These are phyloP conservation scores for Rhinopithecus roxellana DNA, from an alignment of 2,113 vertebrate species.

Conservation along the genomic window DNA sequence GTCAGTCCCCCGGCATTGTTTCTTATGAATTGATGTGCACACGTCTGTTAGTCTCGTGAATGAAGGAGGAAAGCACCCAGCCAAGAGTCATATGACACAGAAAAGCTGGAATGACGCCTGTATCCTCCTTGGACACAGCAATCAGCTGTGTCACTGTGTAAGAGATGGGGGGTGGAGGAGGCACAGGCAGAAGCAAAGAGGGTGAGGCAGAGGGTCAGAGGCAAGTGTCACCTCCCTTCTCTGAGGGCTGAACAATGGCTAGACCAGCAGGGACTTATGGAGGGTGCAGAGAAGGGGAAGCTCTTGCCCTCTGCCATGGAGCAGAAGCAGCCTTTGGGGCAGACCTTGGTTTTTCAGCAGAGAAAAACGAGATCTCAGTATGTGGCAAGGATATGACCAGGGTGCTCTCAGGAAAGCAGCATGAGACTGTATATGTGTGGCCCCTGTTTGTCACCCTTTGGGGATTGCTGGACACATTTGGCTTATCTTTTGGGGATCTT, in stretches of 20 bases:
- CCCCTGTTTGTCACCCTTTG: rapidly evolving
- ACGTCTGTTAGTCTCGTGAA: not conserved
- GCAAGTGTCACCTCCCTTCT: not conserved
- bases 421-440: too few species aligned
- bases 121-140: not conserved
- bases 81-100: not conserved
- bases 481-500: not conserved
- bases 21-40: not conserved
- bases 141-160: not conserved
- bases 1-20: not conserved
- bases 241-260: rapidly evolving
- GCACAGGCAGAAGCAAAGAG: not conserved
- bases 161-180: not conserved
- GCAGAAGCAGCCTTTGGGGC: not conserved
- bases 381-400: not conserved
- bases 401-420: not conserved
- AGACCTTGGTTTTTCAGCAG: not conserved
- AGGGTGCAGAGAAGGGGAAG: not conserved
- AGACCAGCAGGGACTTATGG: not conserved
- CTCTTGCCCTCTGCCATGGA: not conserved
- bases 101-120: not conserved
- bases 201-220: not conserved
- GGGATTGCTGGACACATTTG: not conserved
- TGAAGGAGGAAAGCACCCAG: not conserved
- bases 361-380: not conserved